Evolutionary conservation across 2,113 vertebrate species (phyloP).

Genomic region (Mystacornis crossleyi): DNA sequence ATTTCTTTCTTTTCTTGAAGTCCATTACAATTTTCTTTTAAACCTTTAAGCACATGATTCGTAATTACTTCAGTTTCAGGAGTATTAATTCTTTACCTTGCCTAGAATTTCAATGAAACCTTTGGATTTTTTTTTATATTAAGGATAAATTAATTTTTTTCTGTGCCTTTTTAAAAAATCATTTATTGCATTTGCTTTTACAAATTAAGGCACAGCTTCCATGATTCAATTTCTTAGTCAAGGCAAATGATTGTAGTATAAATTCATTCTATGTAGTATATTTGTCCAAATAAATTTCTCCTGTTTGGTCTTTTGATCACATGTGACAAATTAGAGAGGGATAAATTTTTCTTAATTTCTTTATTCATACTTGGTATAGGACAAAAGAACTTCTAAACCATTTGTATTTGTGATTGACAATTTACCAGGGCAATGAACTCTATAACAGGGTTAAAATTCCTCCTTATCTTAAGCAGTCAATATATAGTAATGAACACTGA

Average conservation of each 20-base stretch:
- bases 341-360: neutral
- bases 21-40: neutral
- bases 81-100: conserved; percentile 21
- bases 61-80: conserved; percentile 38
- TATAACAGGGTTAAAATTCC: neutral
- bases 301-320: neutral
- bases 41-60: conserved; percentile 5
- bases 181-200: conserved; percentile 44
- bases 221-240: conserved; percentile 12
- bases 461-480: neutral
- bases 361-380: neutral
- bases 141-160: conserved; percentile 27
- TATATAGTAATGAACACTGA: neutral
- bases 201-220: conserved; percentile 40
- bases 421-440: neutral
- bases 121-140: conserved; percentile 13
- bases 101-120: conserved; percentile 21
- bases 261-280: conserved; percentile 14
- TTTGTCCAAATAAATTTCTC: neutral
- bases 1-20: neutral
- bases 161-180: too few species aligned
- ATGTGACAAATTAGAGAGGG: neutral
- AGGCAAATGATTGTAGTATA: conserved; percentile 6
- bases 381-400: neutral
- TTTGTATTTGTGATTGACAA: neutral